Percentiles rank a stretch among this genome's conserved stretches.
These are phyloP conservation scores for Daboia siamensis DNA, from an alignment of 2,113 vertebrate genomes.

Conservation along the genomic window DNA sequence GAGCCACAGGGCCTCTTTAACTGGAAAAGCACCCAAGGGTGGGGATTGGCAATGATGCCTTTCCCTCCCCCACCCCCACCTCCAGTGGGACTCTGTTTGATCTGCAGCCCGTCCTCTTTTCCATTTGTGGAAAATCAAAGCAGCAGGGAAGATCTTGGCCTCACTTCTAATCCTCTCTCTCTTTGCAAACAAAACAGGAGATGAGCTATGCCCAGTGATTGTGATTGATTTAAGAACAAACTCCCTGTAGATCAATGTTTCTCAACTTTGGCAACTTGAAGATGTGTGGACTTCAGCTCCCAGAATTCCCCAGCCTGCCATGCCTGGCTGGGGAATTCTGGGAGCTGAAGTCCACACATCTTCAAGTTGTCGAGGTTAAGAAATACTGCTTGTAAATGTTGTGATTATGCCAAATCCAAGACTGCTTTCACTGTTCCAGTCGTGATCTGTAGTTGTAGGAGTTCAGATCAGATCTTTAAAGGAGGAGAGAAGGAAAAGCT, in stretches of 20 bases:
- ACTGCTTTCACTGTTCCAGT: not conserved
- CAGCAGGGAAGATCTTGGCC: not conserved
- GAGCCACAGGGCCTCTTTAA: not conserved
- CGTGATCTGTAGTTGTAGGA: not conserved
- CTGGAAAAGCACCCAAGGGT: not conserved
- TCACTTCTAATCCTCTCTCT: not conserved
- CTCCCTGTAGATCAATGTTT: not conserved
- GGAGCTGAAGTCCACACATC: not conserved
- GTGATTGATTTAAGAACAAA: not conserved
- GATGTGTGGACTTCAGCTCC: not conserved
- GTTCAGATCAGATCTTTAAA: not conserved
- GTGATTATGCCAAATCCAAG: not conserved
- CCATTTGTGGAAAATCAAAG: not conserved
- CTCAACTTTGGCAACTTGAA: not conserved
- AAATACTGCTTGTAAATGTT: not conserved
- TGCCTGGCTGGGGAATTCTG: not conserved
- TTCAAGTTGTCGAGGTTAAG: not conserved
- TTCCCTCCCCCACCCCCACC: not conserved
- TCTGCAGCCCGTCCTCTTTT: not conserved
- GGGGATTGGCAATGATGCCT: not conserved
- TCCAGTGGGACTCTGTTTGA: not conserved
- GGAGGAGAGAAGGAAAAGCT: not conserved
- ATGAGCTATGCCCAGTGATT: no score
- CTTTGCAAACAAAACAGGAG: not conserved
- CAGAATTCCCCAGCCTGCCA: not conserved